Conservation (phyloP, 2,888 invertebrate genomes). For the Lacanobia wlatinum region DNA sequence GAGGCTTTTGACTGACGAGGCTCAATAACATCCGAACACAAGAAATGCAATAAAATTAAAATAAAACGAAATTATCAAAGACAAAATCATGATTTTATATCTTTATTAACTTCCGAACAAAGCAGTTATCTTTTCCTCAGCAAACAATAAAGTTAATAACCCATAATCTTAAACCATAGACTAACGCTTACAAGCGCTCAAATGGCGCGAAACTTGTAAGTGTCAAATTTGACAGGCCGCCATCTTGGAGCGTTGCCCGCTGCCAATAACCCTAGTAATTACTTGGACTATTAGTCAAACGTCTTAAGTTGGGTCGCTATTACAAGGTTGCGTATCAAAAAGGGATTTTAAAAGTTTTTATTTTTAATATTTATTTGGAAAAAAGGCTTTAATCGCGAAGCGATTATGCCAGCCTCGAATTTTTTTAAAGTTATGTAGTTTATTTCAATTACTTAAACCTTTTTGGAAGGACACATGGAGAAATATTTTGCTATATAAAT, state of each 20-base stretch:
- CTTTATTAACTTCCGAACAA: slow-evolving; percentile 6
- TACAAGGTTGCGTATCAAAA: slow-evolving; percentile 51
- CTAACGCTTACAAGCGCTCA: slow-evolving; percentile 55
- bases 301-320: slow-evolving; percentile 57
- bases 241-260: slow-evolving; percentile 80
- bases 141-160: slow-evolving; percentile 10
- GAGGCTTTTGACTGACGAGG: not conserved
- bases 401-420: no score
- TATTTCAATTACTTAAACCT: not conserved
- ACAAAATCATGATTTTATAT: not conserved
- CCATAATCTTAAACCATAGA: slow-evolving; percentile 45
- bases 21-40: not conserved
- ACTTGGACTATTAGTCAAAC: slow-evolving; percentile 85
- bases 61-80: not conserved
- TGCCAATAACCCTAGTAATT: slow-evolving; percentile 84
- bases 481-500: not conserved
- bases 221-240: slow-evolving; percentile 87
- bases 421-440: not conserved
- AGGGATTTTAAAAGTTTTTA: not conserved
- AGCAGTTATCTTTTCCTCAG: slow-evolving; percentile 8
- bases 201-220: slow-evolving; percentile 81
- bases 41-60: not conserved
- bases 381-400: no score
- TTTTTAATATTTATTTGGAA: no score
- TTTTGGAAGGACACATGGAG: not conserved